phyloP scores from a whole-genome alignment of 23 tunicate species.

The Styela plicata region DNA sequence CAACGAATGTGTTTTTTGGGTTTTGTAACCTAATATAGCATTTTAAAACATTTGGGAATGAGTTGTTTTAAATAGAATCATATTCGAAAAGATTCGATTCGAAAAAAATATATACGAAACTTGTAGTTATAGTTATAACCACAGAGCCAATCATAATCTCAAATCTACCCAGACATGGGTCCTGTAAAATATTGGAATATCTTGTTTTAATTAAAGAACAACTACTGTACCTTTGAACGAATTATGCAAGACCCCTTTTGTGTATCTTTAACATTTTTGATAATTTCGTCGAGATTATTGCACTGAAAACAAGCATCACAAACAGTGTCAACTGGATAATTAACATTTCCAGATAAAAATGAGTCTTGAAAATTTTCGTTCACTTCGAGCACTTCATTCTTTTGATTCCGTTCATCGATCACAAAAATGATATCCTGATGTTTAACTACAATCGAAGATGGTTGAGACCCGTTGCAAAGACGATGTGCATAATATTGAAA shows the following conservation, averaged over 20 bases:
- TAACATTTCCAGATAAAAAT: slow-evolving; percentile 37
- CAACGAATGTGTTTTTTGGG: no score
- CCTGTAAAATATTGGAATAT: no score
- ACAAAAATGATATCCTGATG: slow-evolving; percentile 44
- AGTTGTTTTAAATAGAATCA: no score
- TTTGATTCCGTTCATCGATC: slow-evolving; percentile 28
- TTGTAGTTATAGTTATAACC: no score
- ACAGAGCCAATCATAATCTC: no score
- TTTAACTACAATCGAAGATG: slow-evolving; percentile 22
- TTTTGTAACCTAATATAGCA: no score
- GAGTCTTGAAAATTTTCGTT: not conserved
- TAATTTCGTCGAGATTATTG: slow-evolving; percentile 31
- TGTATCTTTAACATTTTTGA: not conserved
- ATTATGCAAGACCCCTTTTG: slow-evolving; percentile 13
- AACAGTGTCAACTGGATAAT: slow-evolving; percentile 62
- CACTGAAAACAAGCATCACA: slow-evolving; percentile 67
- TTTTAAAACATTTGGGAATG: no score
- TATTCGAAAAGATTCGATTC: no score
- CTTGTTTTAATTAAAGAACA: not conserved
- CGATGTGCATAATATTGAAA: slow-evolving; percentile 20
- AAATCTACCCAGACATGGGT: no score
- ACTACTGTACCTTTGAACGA: slow-evolving; percentile 1
- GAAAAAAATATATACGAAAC: no score
- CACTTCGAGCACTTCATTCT: not conserved
- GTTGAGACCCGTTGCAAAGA: not conserved